phyloP scores from a whole-genome alignment of 2,888 invertebrate species.

The Anagyrus pseudococci region DNA sequence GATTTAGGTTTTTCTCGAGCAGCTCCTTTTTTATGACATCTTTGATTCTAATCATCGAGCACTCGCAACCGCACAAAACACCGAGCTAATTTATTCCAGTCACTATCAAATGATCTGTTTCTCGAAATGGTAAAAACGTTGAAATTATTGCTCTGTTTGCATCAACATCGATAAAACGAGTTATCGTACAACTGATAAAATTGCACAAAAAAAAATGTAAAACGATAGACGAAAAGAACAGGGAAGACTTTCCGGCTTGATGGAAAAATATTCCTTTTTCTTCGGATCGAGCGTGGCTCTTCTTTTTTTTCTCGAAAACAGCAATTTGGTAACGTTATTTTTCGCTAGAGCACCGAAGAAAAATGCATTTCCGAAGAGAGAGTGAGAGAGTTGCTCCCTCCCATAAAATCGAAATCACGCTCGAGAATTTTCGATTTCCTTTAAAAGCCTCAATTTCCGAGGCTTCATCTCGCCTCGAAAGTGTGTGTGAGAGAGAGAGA shows the following conservation, averaged over 20 bases:
- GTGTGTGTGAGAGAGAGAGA: too few relatives aligned
- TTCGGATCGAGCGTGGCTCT: too few relatives aligned
- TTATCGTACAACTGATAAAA: slow-evolving; percentile 5
- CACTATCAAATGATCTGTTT: slow-evolving; percentile 2
- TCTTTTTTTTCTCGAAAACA: not conserved
- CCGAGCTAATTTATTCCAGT: not conserved
- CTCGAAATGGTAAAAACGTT: slow-evolving; percentile 10
- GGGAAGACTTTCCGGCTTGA: too few relatives aligned
- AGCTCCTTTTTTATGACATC: slow-evolving; percentile 1
- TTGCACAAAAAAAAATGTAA: slow-evolving; percentile 2
- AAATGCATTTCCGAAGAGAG: slow-evolving; percentile 13
- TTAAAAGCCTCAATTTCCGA: slow-evolving; percentile 24
- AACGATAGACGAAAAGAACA: not conserved
- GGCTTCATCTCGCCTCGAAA: slow-evolving; percentile 22
- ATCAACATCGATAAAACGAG: slow-evolving; percentile 1
- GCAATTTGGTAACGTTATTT: not conserved
- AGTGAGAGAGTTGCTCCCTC: too few relatives aligned
- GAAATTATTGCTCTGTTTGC: slow-evolving; percentile 16
- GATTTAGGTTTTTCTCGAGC: slow-evolving; percentile 3
- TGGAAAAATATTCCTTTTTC: too few relatives aligned
- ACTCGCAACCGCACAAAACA: too few relatives aligned
- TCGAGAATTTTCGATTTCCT: slow-evolving; percentile 25
- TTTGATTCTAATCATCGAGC: not conserved
- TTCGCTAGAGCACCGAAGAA: not conserved
- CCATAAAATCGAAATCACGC: slow-evolving; percentile 24